Evolutionary conservation across 2,797 vertebrate genomes (phyloP), one percentile per base, ranked within the genome.

Genomic region (Acrocephalus scirpaceus): DNA sequence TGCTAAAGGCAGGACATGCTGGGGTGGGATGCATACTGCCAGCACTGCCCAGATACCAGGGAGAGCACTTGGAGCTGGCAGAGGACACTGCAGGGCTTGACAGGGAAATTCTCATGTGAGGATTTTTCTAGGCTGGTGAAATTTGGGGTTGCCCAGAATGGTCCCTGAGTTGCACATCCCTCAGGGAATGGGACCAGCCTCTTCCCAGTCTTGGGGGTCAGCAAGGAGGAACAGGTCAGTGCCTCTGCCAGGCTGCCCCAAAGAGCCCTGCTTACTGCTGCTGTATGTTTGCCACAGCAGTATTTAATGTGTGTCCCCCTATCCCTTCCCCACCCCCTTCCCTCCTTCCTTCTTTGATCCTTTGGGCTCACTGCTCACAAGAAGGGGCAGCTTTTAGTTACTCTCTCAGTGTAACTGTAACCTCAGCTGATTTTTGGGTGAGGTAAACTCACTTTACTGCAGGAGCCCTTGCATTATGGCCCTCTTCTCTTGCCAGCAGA

Each of bases 11-110:
- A 62, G 64, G 32, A 8, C 34, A 60, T 45, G 23, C 38, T 36
- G 44, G 25, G 1, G 1, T 38, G 56, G 16, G 21, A 4, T 38
- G 38, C 47, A 11, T 1, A 0, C 20, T 50, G 48, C 44, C 51
- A 80, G 51, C 17, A 20, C 8, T 6, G 1, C 67, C 21, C 0
- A 0, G 23, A 25, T 9, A 66, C 30, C 38, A 62, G n/a, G 7
- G 53, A 26, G 20, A 75, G 22, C 5, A 1, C 30, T 14, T 2
- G 3, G 62, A 53, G 27, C 53, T 87, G 67, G 29, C 29, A 38
- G 47, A 48, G 20, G 62, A 67, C 16, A 5, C 32, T 38, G 40
- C 38, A 58, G 19, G 13, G 11, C 13, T 60, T 45, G 30, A 16
- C 1, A 5, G 58, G 13, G 42, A 48, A 64, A n/a, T 13, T 13